These are phyloP conservation scores for Hydractinia symbiolongicarpus DNA, from an alignment of 30 jellyfish, hydroid and myxozoan genomes.

Conservation along the genomic window DNA sequence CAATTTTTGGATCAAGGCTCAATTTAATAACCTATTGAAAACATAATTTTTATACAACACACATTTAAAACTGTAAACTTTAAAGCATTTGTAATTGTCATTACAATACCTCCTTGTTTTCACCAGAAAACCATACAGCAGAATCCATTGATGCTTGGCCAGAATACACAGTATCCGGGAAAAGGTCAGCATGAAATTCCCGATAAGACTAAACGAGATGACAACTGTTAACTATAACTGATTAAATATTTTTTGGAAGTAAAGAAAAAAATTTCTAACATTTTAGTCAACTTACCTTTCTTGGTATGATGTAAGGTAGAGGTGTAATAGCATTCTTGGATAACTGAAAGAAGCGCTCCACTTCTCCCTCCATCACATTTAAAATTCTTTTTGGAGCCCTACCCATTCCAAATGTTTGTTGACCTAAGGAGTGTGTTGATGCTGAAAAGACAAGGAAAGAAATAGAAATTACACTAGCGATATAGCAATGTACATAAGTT, in stretches of 20 bases:
- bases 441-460: slow-evolving; percentile 30
- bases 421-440: slow-evolving; percentile 42
- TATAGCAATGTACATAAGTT: neutral
- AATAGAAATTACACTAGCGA: neutral
- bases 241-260: neutral
- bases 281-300: slow-evolving; percentile 49
- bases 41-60: neutral
- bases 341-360: slow-evolving; percentile 61
- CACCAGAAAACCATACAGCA: slow-evolving; percentile 84
- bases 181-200: slow-evolving; percentile 88
- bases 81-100: no score
- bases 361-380: slow-evolving; percentile 90
- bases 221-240: neutral
- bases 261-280: neutral
- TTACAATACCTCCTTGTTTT: slow-evolving; percentile 50
- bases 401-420: slow-evolving; percentile 81
- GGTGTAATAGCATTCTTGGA: slow-evolving; percentile 72
- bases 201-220: slow-evolving; percentile 67
- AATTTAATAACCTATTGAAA: slow-evolving; percentile 34
- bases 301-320: slow-evolving; percentile 65
- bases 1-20: slow-evolving; percentile 59
- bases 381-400: slow-evolving; percentile 71
- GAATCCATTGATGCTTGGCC: slow-evolving; percentile 89
- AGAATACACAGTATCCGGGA: slow-evolving; percentile 78
- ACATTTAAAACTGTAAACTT: neutral